These are phyloP conservation scores for Ernsta delagoae DNA, from an alignment of 2,888 invertebrate species.

Conservation along the genomic window DNA sequence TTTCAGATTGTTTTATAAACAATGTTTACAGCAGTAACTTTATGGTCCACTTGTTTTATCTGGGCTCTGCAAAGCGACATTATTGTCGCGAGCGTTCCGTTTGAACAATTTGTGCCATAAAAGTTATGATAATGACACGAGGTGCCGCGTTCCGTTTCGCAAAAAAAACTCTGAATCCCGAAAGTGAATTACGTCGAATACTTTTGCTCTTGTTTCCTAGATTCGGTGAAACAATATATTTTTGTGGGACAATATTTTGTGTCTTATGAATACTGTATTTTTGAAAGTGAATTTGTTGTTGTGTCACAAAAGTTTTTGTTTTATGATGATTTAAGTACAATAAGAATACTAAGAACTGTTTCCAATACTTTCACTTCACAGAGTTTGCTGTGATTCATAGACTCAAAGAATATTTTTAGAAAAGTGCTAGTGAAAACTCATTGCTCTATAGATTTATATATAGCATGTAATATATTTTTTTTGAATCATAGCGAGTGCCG, in stretches of 20 bases:
- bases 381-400: not conserved
- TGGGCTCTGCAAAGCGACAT: conserved; percentile 65
- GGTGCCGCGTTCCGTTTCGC: conserved; percentile 63
- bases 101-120: conserved; percentile 59
- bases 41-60: conserved; percentile 78
- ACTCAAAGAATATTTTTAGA: not conserved
- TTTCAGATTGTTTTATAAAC: conserved; percentile 81
- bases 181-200: conserved; percentile 46
- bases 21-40: conserved; percentile 81
- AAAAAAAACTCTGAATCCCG: conserved; percentile 39
- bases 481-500: not conserved
- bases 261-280: conserved; percentile 44
- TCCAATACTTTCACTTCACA: not conserved
- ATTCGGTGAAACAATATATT: conserved; percentile 44
- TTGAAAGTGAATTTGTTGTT: conserved; percentile 49
- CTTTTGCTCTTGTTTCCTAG: conserved; percentile 66
- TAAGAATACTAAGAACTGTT: not conserved
- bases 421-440: not conserved
- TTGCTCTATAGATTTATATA: too few relatives aligned
- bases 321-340: not conserved
- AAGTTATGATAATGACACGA: conserved; percentile 52
- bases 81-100: conserved; percentile 64
- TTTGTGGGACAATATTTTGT: conserved; percentile 42
- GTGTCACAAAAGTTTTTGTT: conserved; percentile 5
- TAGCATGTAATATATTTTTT: not conserved